Percentiles rank a stretch among this genome's conserved stretches.
Evolutionary conservation across 1,140 invertebrate species (phyloP).

Genomic region (Drosophila bifasciata): DNA sequence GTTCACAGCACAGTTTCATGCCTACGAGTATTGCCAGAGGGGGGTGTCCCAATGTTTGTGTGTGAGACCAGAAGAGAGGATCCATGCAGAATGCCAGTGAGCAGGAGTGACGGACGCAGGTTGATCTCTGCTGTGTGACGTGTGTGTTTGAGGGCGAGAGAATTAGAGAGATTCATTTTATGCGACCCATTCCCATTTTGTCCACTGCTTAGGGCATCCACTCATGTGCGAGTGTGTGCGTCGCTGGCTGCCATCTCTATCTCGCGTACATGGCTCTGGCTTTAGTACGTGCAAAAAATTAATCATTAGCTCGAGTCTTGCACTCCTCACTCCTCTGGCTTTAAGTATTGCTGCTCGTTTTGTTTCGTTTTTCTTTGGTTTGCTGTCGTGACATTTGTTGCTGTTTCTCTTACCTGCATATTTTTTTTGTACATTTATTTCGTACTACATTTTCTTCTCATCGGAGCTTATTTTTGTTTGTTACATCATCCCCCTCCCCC

Average conservation of each 20-base stretch:
- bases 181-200: conserved; percentile 30
- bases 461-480: conserved; percentile 18
- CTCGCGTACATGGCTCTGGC: conserved; percentile 20
- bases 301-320: conserved; percentile 61
- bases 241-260: conserved; percentile 21
- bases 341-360: conserved; percentile 19
- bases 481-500: conserved; percentile 30
- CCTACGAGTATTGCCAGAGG: too few species aligned
- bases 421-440: conserved; percentile 37
- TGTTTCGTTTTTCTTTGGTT: conserved; percentile 35
- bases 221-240: background rate
- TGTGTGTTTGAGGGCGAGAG: background rate
- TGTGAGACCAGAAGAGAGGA: too few species aligned
- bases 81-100: too few species aligned
- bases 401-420: conserved; percentile 39
- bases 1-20: too few species aligned
- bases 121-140: too few species aligned
- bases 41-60: too few species aligned
- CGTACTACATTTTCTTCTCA: conserved; percentile 25
- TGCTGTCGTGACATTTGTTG: conserved; percentile 67
- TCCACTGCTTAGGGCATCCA: too few species aligned
- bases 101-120: too few species aligned
- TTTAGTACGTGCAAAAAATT: conserved; percentile 77
- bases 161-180: background rate
- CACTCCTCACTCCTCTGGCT: conserved; percentile 5